Base-by-base conservation (phyloP, 2,797 vertebrate genomes). In the Lepus townsendii region DNA sequence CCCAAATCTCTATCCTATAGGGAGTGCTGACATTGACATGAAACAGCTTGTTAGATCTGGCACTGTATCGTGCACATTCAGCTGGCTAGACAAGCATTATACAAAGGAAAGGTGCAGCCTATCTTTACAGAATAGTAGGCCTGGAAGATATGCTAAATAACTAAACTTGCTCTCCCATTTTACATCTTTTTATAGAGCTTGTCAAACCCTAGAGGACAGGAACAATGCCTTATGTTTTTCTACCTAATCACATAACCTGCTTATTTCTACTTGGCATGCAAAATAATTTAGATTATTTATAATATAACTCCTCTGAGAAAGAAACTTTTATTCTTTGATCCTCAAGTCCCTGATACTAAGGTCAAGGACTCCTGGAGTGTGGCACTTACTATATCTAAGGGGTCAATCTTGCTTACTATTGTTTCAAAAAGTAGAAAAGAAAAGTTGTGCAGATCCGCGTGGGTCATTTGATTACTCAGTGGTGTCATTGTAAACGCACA, bases 21-120 rank as follows among this genome's bases (percentile, higher is more conserved):
- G 79, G 76, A 95, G 32, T 88, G 94, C 65, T 96, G 90, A 89
- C 77, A 91, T 50, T 90, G 95, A 68, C 93, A 73, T 78, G 90
- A 91, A 72, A 72, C 22, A 52, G 35, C 83, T 85, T 80, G 77
- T 87, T 75, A 68, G 62, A 87, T 62, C 14, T 93, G 93, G 84
- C 52, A 35, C 65, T 79, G 24, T 54, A 3, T 17, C 63, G 27
- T 7, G 32, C 65, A 20, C 54, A 66, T 47, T 60, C 62, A 38
- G 52, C 72, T 89, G 87, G 72, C 72, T 71, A 30, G 77, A 63
- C 20, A 47, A 88, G 42, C 60, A 62, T n/a, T 84, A 42, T 35
- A 63, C 86, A 85, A 68, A 71, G 50, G n/a, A 66, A 96, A 91
- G 54, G 63, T 17, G 30, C 16, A 52, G 47, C 24, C 11, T 42